Base-by-base conservation (phyloP, 2,888 invertebrate genomes). In the Drosophila nigritarsus region DNA sequence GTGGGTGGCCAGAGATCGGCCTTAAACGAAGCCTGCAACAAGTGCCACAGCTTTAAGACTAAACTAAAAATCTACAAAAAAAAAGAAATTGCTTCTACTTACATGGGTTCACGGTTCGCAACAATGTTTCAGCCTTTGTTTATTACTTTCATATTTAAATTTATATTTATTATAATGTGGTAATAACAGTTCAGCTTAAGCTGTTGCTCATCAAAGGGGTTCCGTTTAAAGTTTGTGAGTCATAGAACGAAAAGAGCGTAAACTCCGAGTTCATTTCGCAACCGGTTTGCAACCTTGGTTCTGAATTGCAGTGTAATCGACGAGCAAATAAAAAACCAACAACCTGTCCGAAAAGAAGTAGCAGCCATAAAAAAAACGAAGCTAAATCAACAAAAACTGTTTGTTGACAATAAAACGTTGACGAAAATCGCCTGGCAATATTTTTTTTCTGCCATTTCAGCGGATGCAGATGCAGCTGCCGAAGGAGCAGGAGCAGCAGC, bases 371-470 rank as follows among this genome's bases (percentile, higher is more conserved):
- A 64, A 75, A 64, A 18, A 62, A 66, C 11, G 27, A 50, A 55
- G 53, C 58, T 45, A 71, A 77, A 71, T 74, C 74, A 71, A 79
- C 69, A 78, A 73, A 45, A 76, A 76, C 73, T 78, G 78, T 66
- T 79, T 78, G 78, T 66, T 77, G 74, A 70, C 69, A 80, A 68
- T 55, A 65, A 56, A 56, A 75, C 63, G 67, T 63, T 74, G 75
- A 78, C 77, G 65, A 74, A 73, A 64, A 63, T 69, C 64, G 80
- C 40, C 79, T 73, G 81, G 79, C 81, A 80, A 83, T 75, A 56
- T 30, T 30, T 56, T 40, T 87, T 85, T 87, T 78, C 83, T 82
- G 87, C 82, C 73, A 67, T 79, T 86, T 84, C 81, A 87, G 79
- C 87, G 69, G 40, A 69, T 68, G 75, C 42, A 42, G 34, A 67